Base-by-base conservation (phyloP, 1,140 invertebrate species). In the Stegodyphus mimosarum region DNA sequence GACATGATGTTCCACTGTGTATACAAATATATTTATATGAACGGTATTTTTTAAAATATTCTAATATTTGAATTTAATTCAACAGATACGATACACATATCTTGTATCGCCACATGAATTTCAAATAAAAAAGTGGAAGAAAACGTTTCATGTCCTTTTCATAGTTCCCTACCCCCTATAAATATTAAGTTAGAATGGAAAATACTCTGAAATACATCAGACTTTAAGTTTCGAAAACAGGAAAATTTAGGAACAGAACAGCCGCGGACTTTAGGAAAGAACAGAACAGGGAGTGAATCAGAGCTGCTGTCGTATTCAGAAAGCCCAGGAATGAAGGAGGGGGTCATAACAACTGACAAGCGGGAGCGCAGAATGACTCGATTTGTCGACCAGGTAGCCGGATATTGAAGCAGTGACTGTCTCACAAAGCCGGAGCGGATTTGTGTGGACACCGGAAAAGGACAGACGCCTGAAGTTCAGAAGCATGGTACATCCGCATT, bases 391-490 rank as follows among this genome's bases (percentile, higher is more conserved):
- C 78, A 69, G 18, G 78, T 81, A 51, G 7, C 78, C 78, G 78
- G 78, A 81, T 81, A 81, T 81, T 81, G 78, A 81, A 53, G 70
- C 53, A 81, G 67, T 81, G 78, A 81, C 78, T 81, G 78, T 50
- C 78, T 72, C 78, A 17, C 76, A 33, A 33, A 33, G 33, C 33
- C 33, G 33, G 33, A 33, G 33, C 76, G 76, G 76, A 78, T 78
- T 63, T 69, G 76, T 69, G 48, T 50, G 76, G 64, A 72, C 70
- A 72, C 78, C 78, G 78, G 78, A 81, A 81, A 72, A 72, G 48
- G 70, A 81, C 78, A 72, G 78, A 69, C 63, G 78, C 53, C 11
- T 64, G 55, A 51, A 64, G 63, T 81, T 72, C 78, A 67, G 53
- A 67, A 63, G n/a, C n/a, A 33, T 33, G 33, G 33, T 33, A 33